Evolutionary conservation across 2,888 invertebrate species (phyloP).

Genomic region (Timema podura): DNA sequence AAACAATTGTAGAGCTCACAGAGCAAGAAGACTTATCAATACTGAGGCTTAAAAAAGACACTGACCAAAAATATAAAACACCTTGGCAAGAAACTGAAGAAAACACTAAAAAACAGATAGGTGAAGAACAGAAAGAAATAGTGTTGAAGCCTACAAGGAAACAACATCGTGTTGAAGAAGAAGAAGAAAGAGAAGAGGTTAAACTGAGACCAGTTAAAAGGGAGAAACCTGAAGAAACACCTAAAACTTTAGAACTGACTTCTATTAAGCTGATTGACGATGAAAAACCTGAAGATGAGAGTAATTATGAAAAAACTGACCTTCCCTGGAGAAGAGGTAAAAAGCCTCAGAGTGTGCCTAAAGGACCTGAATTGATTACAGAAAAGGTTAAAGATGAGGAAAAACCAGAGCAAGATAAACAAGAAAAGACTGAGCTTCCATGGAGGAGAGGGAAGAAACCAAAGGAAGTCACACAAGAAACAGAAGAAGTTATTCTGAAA

Average conservation of each 20-base stretch:
- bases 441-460: slow-evolving; percentile 23
- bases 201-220: slow-evolving; percentile 21
- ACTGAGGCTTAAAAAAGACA: too few species aligned
- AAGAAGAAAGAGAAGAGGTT: slow-evolving; percentile 27
- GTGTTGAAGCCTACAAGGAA: slow-evolving; percentile 33
- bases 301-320: slow-evolving; percentile 22
- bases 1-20: too few species aligned
- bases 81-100: slow-evolving; percentile 29
- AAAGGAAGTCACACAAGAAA: slow-evolving; percentile 21
- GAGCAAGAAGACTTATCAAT: too few species aligned
- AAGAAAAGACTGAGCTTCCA: slow-evolving; percentile 25
- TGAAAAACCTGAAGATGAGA: slow-evolving; percentile 29
- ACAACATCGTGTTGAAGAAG: slow-evolving; percentile 26
- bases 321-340: slow-evolving; percentile 15
- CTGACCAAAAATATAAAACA: neutral
- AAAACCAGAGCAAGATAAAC: slow-evolving; percentile 29
- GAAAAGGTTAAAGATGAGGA: slow-evolving; percentile 6
- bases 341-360: neutral
- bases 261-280: slow-evolving; percentile 17
- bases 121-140: slow-evolving; percentile 22
- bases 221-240: slow-evolving; percentile 18
- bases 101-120: slow-evolving; percentile 39
- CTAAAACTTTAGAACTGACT: neutral
- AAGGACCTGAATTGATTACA: neutral
- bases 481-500: slow-evolving; percentile 31